Percentiles rank a stretch among this genome's conserved stretches.
Conservation (phyloP, 2,888 invertebrate species). For the Xanthorhoe spadicearia region DNA sequence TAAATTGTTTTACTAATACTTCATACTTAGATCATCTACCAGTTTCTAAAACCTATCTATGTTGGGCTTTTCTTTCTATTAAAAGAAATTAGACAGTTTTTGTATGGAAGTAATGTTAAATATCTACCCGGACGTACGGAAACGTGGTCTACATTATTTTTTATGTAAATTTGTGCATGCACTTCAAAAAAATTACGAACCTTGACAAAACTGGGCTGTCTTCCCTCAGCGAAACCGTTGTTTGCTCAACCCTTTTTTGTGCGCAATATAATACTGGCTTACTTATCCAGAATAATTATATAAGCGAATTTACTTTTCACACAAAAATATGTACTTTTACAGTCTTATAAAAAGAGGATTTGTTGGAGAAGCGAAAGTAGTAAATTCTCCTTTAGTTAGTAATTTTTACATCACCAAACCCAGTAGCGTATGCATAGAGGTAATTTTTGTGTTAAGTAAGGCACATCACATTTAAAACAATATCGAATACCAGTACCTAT, state of each 20-base stretch:
- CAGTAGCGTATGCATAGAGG: too few relatives aligned
- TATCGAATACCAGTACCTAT: too few relatives aligned
- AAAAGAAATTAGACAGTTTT: too few relatives aligned
- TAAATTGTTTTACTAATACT: too few relatives aligned
- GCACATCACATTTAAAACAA: too few relatives aligned
- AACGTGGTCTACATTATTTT: not conserved
- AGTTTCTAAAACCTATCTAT: too few relatives aligned
- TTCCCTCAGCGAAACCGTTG: constrained; percentile 57
- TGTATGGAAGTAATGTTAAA: too few relatives aligned
- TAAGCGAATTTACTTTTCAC: not conserved
- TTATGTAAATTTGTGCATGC: not conserved
- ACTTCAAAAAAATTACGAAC: not conserved
- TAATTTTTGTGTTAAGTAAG: too few relatives aligned
- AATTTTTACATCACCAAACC: too few relatives aligned
- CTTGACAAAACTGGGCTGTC: constrained; percentile 9
- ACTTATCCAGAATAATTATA: not conserved
- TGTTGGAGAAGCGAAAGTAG: not conserved
- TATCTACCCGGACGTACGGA: not conserved
- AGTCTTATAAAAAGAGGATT: not conserved
- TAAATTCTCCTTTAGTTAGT: too few relatives aligned
- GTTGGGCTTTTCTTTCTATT: too few relatives aligned
- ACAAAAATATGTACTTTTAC: not conserved
- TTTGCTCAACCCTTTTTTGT: constrained; percentile 50
- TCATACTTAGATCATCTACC: too few relatives aligned
- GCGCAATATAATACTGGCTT: constrained; percentile 37